A percentile compares a stretch with the other conserved stretches of the same genome.
Evolutionary conservation across 1,140 invertebrate genomes (phyloP).

Genomic region (Drosophila bifasciata): DNA sequence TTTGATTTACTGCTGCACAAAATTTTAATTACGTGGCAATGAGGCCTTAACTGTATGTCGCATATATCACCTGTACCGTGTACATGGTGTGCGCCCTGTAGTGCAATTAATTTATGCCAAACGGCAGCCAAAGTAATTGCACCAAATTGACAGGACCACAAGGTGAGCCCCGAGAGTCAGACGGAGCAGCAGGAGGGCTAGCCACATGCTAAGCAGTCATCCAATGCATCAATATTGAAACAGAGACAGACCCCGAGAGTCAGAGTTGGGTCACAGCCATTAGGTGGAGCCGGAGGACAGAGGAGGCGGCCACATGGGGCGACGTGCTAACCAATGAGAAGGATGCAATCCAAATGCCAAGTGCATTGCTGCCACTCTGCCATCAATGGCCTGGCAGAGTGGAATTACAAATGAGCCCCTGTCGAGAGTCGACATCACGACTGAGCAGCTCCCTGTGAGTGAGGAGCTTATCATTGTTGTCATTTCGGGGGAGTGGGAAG

Average conservation of each 20-base stretch:
- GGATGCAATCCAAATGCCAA: conserved; percentile 36
- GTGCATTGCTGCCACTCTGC: conserved; percentile 50
- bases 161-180: conserved; percentile 4
- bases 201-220: conserved; percentile 60
- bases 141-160: conserved; percentile 68
- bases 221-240: conserved; percentile 68
- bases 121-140: conserved; percentile 71
- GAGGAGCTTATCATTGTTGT: conserved; percentile 69
- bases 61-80: conserved; percentile 60
- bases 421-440: conserved; percentile 55
- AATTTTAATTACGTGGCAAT: conserved; percentile 77
- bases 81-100: conserved; percentile 1
- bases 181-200: too few relatives aligned
- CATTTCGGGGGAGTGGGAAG: conserved; percentile 17
- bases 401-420: conserved; percentile 74
- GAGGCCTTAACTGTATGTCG: conserved; percentile 47
- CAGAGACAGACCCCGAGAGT: conserved; percentile 12
- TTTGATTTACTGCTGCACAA: conserved; percentile 55
- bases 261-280: conserved; percentile 55
- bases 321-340: conserved; percentile 50
- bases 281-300: conserved; percentile 15
- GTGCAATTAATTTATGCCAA: conserved; percentile 78
- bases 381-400: conserved; percentile 64
- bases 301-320: conserved; percentile 18
- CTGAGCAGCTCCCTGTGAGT: conserved; percentile 36